Evolutionary conservation across 2,797 vertebrate species (phyloP).

Genomic region (Cyprinella venusta): DNA sequence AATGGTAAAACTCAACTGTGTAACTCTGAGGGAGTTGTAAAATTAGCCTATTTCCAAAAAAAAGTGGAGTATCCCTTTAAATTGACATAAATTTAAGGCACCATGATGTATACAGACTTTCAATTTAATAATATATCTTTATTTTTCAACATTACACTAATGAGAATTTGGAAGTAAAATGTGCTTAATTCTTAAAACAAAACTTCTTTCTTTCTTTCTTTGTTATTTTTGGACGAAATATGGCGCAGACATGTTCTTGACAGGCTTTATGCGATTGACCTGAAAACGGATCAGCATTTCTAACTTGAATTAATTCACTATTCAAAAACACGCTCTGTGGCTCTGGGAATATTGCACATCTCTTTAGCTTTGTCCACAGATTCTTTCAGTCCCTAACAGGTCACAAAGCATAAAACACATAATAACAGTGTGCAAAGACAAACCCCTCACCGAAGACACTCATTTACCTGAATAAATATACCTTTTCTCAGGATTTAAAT

Average conservation of each 20-base stretch:
- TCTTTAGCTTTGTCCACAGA: conserved; percentile 17
- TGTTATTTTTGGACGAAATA: not conserved
- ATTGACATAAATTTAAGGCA: not conserved
- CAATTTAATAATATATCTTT: not conserved
- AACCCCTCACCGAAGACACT: not conserved
- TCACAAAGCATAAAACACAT: conserved; percentile 6
- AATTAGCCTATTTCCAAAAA: too few species aligned
- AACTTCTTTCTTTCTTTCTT: not conserved
- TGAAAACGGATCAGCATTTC: not conserved
- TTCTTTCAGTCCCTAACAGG: not conserved
- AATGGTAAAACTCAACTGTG: too few species aligned
- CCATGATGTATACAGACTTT: not conserved
- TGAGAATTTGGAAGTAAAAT: not conserved
- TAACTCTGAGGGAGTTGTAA: too few species aligned
- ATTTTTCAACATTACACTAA: not conserved
- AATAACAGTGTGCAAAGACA: conserved; percentile 10
- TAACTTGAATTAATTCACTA: not conserved
- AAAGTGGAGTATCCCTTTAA: too few species aligned
- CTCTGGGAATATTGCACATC: conserved; percentile 23
- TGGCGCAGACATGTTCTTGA: not conserved
- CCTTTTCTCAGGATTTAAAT: not conserved
- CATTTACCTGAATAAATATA: conserved; percentile 36
- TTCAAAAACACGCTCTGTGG: not conserved
- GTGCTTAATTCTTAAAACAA: not conserved
- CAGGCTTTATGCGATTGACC: not conserved